Evolutionary conservation across 2,797 vertebrate species (phyloP), one percentile per base, ranked within the genome.

Genomic region (Chrysocyon brachyurus): DNA sequence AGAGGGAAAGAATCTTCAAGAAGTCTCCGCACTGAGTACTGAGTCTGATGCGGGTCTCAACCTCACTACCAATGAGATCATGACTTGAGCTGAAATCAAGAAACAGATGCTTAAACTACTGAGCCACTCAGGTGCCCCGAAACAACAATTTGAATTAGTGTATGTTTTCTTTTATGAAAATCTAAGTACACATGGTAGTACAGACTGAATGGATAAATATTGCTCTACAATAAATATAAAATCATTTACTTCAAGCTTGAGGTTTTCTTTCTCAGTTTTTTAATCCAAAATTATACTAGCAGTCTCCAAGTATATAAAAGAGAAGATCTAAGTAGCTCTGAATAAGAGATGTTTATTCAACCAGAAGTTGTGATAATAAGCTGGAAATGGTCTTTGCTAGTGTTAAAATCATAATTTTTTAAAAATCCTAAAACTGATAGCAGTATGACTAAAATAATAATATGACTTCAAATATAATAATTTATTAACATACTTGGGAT

Each of bases 101-200:
- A 68, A 17, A 17, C 66, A 68, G n/a, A 33, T 68, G n/a, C 4
- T 33, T 68, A 68, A 68, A 31, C 66, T 16, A 21, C 66, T 21
- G 66, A 68, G 17, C 17, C 66, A 33, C 66, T n/a, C 66, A 33
- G 17, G 17, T 19, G n/a, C 66, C 9, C 66, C 7, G 52, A 33
- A 82, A 82, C 5, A 70, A n/a, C 3, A 59, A 49, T 83, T 56
- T 0, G 24, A 68, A 63, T 40, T 57, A 63, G 9, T 75, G 10
- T 61, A 12, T 70, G 33, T 84, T 96, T 94, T 86, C 6, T 31
- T 72, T 89, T 28, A 40, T 40, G n/a, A 59, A 90, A 87, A 86
- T 59, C 68, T 78, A 75, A 82, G 57, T 63, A 46, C 6, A 84
- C 5, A 28, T 82, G 9, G 3, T 36, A 33, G 5, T 75, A 31